phyloP scores from a whole-genome alignment of 2,888 invertebrate genomes.

The Mesochorus sp. region DNA sequence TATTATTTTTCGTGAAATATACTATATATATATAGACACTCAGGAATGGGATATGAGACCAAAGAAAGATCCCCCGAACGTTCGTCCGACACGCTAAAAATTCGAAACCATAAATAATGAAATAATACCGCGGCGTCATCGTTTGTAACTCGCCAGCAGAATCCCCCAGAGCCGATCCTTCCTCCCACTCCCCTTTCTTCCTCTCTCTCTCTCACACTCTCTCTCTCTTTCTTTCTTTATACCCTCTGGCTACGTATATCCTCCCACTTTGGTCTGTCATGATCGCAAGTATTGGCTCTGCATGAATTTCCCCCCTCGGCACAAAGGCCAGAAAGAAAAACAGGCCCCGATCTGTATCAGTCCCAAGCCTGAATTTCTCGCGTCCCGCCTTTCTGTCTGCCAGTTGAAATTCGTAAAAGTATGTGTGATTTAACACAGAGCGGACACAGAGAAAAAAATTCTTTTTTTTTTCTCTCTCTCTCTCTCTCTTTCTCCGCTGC shows the following conservation, averaged over 20 bases:
- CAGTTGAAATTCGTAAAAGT: too few species aligned
- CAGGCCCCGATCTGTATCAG: too few species aligned
- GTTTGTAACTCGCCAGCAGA: constrained; percentile 71
- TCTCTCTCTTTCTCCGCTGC: not conserved
- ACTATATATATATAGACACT: too few species aligned
- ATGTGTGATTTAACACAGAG: too few species aligned
- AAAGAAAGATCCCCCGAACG: too few species aligned
- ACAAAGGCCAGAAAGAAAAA: constrained; percentile 1
- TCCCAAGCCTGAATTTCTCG: too few species aligned
- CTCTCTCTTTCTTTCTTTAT: too few species aligned
- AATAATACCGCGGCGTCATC: constrained; percentile 75
- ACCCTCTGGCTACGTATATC: constrained; percentile 28
- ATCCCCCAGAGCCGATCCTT: constrained; percentile 43
- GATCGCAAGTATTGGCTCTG: constrained; percentile 58
- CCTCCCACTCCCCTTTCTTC: constrained; percentile 1
- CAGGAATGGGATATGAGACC: too few species aligned
- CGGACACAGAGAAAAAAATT: constrained; percentile 47
- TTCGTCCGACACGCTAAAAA: constrained; percentile 63
- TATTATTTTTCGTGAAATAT: too few species aligned
- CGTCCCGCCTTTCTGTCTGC: too few species aligned
- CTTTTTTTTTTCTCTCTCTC: constrained; percentile 34
- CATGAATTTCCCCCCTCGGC: constrained; percentile 11
- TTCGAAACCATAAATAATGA: constrained; percentile 76
- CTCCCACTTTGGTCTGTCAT: constrained; percentile 38
- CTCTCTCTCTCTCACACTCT: too few species aligned